Evolutionary conservation across 1,140 invertebrate genomes (phyloP).

Genomic region (Neotoxoptera formosana): DNA sequence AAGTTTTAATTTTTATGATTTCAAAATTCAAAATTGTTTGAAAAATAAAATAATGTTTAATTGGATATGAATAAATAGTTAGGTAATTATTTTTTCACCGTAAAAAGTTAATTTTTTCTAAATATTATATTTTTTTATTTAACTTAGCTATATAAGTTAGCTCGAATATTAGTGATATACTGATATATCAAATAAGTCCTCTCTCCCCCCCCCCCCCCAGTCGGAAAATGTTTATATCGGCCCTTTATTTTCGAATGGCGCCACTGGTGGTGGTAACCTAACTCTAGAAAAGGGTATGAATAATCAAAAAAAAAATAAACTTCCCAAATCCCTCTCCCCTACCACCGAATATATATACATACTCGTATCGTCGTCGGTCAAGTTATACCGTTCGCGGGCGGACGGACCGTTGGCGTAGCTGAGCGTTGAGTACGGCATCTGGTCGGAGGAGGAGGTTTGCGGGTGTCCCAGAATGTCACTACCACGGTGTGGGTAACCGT

Average conservation of each 20-base stretch:
- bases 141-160: too few relatives aligned
- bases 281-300: neutral
- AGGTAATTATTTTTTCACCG: too few relatives aligned
- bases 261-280: neutral
- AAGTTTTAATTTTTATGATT: too few relatives aligned
- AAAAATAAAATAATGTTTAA: too few relatives aligned
- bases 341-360: neutral
- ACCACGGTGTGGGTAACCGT: conserved; percentile 74
- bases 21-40: too few relatives aligned
- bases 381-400: neutral
- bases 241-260: neutral
- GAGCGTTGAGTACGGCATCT: conserved; percentile 75
- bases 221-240: neutral
- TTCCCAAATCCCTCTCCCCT: neutral
- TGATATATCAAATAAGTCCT: neutral
- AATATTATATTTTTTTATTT: too few relatives aligned
- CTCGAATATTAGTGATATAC: neutral
- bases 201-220: neutral
- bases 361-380: conserved; percentile 31
- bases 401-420: conserved; percentile 80
- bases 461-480: conserved; percentile 69
- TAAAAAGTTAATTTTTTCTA: too few relatives aligned
- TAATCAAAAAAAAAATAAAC: neutral
- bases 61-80: too few relatives aligned
- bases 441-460: conserved; percentile 66